A percentile compares a stretch with the other conserved stretches of the same genome.
Evolutionary conservation across 2,888 invertebrate species (phyloP).

Genomic region (Notocelia uddmanniana): DNA sequence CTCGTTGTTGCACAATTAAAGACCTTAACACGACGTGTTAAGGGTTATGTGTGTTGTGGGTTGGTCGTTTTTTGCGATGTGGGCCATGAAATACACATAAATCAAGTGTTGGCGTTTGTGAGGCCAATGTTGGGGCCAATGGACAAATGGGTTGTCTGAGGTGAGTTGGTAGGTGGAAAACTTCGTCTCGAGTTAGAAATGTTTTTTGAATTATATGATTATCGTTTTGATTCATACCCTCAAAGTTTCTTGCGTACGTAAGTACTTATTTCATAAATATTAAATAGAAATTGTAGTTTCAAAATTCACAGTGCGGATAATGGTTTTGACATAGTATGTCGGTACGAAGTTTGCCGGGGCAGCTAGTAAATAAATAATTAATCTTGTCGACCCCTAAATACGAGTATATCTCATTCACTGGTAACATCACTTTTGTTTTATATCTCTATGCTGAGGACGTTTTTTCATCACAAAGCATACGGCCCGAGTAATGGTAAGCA

Average conservation of each 20-base stretch:
- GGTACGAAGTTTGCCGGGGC: no score
- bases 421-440: no score
- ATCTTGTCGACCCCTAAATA: no score
- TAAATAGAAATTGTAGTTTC: no score
- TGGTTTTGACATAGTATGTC: no score
- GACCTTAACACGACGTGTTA: not conserved
- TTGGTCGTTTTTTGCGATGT: constrained; percentile 36
- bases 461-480: no score
- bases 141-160: not conserved
- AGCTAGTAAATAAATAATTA: no score
- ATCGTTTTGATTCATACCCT: not conserved
- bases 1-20: not conserved
- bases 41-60: not conserved
- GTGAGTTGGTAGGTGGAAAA: not conserved
- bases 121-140: constrained; percentile 29
- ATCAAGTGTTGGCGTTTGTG: constrained; percentile 34
- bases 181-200: not conserved
- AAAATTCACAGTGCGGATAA: no score
- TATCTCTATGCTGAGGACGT: no score
- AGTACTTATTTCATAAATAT: not conserved
- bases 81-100: constrained; percentile 39
- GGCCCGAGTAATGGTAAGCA: no score
- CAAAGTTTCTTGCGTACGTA: no score
- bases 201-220: not conserved
- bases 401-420: no score